A percentile compares a stretch with the other conserved stretches of the same genome.
Evolutionary conservation across 30 jellyfish, hydroid and myxozoan genomes (phyloP).

Genomic region (Phacellophora camtschatica): DNA sequence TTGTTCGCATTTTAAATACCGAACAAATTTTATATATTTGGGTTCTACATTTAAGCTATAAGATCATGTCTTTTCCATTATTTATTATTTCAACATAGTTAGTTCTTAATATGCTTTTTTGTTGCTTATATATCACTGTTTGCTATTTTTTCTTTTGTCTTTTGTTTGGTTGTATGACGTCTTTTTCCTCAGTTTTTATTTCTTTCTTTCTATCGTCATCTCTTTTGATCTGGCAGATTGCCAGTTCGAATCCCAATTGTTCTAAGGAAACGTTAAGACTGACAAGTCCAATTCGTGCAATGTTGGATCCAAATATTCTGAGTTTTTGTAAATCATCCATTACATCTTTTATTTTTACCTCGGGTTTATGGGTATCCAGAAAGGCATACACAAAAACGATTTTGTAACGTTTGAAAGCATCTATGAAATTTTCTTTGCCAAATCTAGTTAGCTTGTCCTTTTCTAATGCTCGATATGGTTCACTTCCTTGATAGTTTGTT

Average conservation of each 20-base stretch:
- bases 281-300: background rate
- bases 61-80: no score
- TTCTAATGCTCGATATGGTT: background rate
- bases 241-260: background rate
- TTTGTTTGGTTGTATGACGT: no score
- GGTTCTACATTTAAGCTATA: no score
- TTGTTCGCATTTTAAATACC: no score
- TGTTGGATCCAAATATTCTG: background rate
- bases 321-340: background rate
- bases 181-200: no score
- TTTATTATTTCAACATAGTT: no score
- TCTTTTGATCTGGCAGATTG: background rate
- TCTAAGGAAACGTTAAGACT: background rate
- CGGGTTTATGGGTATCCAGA: background rate
- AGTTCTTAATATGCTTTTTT: no score
- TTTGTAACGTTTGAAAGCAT: background rate
- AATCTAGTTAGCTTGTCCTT: background rate
- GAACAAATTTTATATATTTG: no score
- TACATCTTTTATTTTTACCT: background rate
- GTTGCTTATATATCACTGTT: no score
- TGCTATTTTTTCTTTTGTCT: no score
- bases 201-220: no score
- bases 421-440: background rate
- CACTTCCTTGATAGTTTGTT: background rate
- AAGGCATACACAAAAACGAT: constrained; percentile 6